Evolutionary conservation across 2,888 invertebrate genomes (phyloP).

Genomic region (Ochropleura plecta): DNA sequence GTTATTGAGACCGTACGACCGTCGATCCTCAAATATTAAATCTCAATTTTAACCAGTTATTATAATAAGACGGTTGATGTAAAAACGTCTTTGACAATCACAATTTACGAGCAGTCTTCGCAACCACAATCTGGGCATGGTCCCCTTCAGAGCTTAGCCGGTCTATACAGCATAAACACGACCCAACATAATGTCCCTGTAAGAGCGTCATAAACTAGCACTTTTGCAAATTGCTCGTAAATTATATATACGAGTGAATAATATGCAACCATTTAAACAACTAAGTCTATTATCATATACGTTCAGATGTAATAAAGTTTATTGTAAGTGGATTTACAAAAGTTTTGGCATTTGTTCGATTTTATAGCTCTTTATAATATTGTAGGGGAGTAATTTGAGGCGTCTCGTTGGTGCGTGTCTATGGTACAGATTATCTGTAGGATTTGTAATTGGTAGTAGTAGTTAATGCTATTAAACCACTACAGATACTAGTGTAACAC

Average conservation of each 20-base stretch:
- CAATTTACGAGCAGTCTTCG: conserved; percentile 28
- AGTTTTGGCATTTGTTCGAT: conserved; percentile 61
- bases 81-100: conserved; percentile 25
- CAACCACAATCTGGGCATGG: conserved; percentile 30
- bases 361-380: conserved; percentile 58
- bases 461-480: conserved; percentile 29
- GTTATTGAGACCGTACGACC: not conserved
- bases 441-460: conserved; percentile 33
- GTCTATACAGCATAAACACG: conserved; percentile 52
- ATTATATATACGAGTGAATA: conserved; percentile 78
- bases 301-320: conserved; percentile 72
- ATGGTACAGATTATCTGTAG: conserved; percentile 8
- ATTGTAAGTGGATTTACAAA: conserved; percentile 66
- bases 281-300: conserved; percentile 74
- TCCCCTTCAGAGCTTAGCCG: conserved; percentile 33
- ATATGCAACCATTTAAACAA: conserved; percentile 73
- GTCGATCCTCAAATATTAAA: not conserved
- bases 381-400: conserved; percentile 33
- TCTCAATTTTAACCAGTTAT: not conserved
- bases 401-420: conserved; percentile 14
- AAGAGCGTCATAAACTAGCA: conserved; percentile 78
- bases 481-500: too few species aligned
- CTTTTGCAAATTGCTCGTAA: conserved; percentile 87
- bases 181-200: conserved; percentile 66
- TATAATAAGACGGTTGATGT: not conserved